Conservation (phyloP, 2,888 invertebrate genomes). For the Hirtodrosophila alboralis region DNA sequence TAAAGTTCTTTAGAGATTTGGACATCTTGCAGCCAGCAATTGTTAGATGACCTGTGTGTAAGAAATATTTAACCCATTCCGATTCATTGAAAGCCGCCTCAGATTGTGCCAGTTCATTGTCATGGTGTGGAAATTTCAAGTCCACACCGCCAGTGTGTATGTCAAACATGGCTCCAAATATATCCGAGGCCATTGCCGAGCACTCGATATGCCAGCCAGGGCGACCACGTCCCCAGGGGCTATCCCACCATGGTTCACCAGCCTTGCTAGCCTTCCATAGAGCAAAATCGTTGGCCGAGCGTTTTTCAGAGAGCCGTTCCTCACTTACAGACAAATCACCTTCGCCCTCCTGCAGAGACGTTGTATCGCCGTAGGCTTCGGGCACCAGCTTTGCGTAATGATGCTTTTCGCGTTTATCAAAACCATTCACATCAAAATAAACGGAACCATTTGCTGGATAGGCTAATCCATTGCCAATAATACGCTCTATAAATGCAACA, state of each 20-base stretch:
- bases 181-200: conserved; percentile 98
- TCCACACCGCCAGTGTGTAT: conserved; percentile 99
- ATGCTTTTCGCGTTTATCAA: conserved; percentile 91
- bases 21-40: conserved; percentile 99
- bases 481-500: conserved; percentile 93
- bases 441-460: conserved; percentile 97
- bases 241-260: conserved; percentile 98
- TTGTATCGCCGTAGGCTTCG: conserved; percentile 97
- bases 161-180: conserved; percentile 94
- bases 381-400: conserved; percentile 99
- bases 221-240: conserved; percentile 97
- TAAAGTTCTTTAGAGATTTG: conserved; percentile 98
- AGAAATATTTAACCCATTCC: conserved; percentile 98
- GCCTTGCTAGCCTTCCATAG: conserved; percentile 99
- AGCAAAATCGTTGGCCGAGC: conserved; percentile 96
- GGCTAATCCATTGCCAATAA: conserved; percentile 94
- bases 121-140: conserved; percentile 99
- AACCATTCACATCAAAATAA: conserved; percentile 94
- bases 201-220: conserved; percentile 99
- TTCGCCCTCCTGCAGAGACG: conserved; percentile 96
- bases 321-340: conserved; percentile 88
- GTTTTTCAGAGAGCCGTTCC: conserved; percentile 90
- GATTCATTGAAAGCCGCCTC: conserved; percentile 96
- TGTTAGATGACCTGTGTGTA: conserved; percentile 98
- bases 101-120: conserved; percentile 98